Evolutionary conservation across 2,113 vertebrate species (phyloP).

Genomic region (Anseranas semipalmata): DNA sequence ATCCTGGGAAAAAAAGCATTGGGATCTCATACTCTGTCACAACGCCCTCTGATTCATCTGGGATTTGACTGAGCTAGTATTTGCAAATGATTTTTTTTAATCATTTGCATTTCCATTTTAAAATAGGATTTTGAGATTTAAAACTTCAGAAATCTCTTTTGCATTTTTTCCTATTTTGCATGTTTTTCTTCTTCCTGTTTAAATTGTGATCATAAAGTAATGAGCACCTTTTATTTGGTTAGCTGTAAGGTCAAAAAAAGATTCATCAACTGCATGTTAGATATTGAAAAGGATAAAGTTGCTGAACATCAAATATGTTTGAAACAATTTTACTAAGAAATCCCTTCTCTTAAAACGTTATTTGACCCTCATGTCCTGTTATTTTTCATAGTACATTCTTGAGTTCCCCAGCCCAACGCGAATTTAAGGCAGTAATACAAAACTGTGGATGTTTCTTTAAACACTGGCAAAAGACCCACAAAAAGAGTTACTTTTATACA

Average conservation of each 20-base stretch:
- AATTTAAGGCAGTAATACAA: not conserved
- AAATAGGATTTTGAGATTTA: not conserved
- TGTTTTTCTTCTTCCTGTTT: not conserved
- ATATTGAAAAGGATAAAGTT: not conserved
- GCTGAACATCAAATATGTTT: not conserved
- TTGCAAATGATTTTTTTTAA: not conserved
- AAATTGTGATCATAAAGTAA: not conserved
- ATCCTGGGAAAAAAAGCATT: not conserved
- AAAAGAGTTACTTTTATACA: not conserved
- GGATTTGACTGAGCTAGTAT: not conserved
- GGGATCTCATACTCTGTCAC: not conserved
- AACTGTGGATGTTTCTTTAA: not conserved
- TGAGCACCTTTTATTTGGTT: not conserved
- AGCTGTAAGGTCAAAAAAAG: not conserved
- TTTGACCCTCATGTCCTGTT: not conserved
- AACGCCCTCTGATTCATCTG: not conserved
- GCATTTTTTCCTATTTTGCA: not conserved
- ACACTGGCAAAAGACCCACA: not conserved
- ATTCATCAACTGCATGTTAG: not conserved
- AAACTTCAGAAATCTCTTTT: not conserved
- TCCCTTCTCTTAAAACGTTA: not conserved
- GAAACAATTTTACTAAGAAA: not conserved
- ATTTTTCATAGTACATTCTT: not conserved
- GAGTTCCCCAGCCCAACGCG: not conserved
- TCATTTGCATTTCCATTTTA: not conserved